phyloP scores from a whole-genome alignment of 2,797 vertebrate genomes.

The Ciconia nigra region DNA sequence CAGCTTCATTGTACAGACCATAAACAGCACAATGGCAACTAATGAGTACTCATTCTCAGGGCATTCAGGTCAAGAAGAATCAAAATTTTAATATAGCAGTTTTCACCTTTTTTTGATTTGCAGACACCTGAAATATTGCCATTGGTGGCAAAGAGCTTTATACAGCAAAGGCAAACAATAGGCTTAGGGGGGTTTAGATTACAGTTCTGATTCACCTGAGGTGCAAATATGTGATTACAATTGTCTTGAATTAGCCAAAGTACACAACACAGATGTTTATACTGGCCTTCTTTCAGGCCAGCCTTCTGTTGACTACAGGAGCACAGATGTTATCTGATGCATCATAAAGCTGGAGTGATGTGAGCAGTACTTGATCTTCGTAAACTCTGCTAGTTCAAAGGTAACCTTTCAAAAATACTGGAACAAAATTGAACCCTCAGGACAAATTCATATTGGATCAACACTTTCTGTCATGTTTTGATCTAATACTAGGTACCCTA shows the following conservation, averaged over 20 bases:
- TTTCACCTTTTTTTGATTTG: background rate
- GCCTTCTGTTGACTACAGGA: background rate
- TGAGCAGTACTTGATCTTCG: background rate
- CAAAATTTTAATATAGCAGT: background rate
- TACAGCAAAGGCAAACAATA: background rate
- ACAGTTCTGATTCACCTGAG: background rate
- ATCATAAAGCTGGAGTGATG: background rate
- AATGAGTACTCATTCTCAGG: background rate
- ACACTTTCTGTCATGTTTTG: background rate
- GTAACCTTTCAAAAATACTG: background rate
- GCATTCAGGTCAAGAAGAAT: background rate
- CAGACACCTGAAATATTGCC: background rate
- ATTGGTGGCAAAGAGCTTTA: background rate
- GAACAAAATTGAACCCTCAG: background rate
- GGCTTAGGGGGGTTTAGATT: background rate
- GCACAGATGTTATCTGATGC: background rate
- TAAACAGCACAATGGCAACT: background rate
- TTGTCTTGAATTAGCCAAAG: constrained; percentile 5
- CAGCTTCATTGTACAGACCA: background rate
- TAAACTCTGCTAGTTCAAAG: background rate
- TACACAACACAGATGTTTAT: background rate
- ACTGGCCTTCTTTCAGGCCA: background rate
- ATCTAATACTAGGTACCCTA: background rate
- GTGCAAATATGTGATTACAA: background rate
- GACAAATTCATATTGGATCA: background rate